Conservation (phyloP, 2,888 invertebrate species). For the Dynastes hyllus region DNA sequence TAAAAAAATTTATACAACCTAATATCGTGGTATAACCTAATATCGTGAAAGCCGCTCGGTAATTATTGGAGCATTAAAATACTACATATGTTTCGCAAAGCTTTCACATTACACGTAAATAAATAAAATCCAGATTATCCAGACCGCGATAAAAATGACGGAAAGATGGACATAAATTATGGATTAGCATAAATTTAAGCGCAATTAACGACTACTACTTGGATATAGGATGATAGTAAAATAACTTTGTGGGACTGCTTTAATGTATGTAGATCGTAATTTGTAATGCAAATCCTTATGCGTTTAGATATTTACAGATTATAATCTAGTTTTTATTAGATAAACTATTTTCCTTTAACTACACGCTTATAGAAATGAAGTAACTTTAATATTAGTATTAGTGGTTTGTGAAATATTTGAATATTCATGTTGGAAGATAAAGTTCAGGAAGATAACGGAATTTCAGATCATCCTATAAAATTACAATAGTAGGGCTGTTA, state of each 20-base stretch:
- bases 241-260: constrained; percentile 22
- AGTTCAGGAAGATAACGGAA: too few relatives aligned
- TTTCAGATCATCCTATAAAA: too few relatives aligned
- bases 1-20: constrained; percentile 34
- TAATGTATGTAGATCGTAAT: constrained; percentile 30
- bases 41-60: neutral
- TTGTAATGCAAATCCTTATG: constrained; percentile 31
- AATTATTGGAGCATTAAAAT: constrained; percentile 38
- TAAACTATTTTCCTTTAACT: neutral
- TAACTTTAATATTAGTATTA: neutral
- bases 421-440: neutral
- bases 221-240: constrained; percentile 9
- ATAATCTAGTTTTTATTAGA: constrained; percentile 27
- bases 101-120: constrained; percentile 24
- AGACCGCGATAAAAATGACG: constrained; percentile 16
- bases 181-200: constrained; percentile 40
- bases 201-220: constrained; percentile 21
- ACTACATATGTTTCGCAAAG: constrained; percentile 31
- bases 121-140: constrained; percentile 18
- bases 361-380: neutral
- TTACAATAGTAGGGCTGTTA: too few relatives aligned
- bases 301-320: constrained; percentile 16
- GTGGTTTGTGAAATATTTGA: neutral
- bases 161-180: constrained; percentile 34
- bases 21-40: neutral